Conservation (phyloP, 2,888 invertebrate genomes). For the Melolontha melolontha region DNA sequence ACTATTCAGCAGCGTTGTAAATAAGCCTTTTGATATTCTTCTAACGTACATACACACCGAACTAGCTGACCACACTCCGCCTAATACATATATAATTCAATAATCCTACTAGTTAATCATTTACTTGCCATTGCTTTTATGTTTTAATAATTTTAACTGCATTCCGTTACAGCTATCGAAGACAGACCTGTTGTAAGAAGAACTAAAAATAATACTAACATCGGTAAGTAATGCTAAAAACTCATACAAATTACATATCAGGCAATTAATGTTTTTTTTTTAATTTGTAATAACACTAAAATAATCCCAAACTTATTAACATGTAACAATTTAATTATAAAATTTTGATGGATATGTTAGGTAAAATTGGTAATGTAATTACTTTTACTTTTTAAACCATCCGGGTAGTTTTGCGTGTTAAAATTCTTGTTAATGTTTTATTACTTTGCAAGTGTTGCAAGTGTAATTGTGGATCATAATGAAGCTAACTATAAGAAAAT, state of each 20-base stretch:
- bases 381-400: too few relatives aligned
- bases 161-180: constrained; percentile 43
- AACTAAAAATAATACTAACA: constrained; percentile 63
- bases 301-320: background rate
- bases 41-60: background rate
- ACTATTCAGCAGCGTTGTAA: constrained; percentile 15
- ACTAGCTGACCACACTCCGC: constrained; percentile 1
- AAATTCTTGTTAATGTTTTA: too few relatives aligned
- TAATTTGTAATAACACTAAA: too few relatives aligned
- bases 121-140: constrained; percentile 29
- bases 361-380: too few relatives aligned
- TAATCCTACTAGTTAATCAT: constrained; percentile 26
- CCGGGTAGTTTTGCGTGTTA: too few relatives aligned
- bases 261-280: too few relatives aligned
- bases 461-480: too few relatives aligned
- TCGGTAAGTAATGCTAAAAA: constrained; percentile 59
- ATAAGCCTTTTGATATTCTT: constrained; percentile 22
- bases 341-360: background rate
- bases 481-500: too few relatives aligned
- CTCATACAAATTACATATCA: background rate
- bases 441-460: too few relatives aligned
- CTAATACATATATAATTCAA: constrained; percentile 15
- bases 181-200: constrained; percentile 63
- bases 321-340: background rate
- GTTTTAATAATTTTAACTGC: constrained; percentile 42